Evolutionary conservation across 2,797 vertebrate genomes (phyloP), one percentile per base, ranked within the genome.

Genomic region (Poecilia velifera): DNA sequence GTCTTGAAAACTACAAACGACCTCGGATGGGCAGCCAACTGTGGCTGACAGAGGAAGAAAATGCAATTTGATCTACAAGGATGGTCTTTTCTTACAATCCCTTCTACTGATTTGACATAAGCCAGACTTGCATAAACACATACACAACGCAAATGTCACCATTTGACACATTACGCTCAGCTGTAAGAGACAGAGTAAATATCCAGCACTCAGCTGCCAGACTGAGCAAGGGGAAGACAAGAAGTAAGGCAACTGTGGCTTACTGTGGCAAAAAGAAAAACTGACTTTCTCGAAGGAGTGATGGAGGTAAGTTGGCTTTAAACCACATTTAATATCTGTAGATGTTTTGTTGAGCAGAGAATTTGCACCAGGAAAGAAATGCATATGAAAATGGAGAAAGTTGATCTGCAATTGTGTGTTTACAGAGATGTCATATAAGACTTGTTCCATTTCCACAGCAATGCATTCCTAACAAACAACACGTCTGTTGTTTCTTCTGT

Each of bases 181-280:
- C 80, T 84, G 86, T 81, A 88, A 84, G 78, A 77, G 3, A 12
- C 83, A 88, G 85, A 83, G 83, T 80, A 84, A 77, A 86, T 85
- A 62, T 84, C 43, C 8, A 39, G 59, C 39, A 43, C 75, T 73
- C 75, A 79, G 72, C 59, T 82, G 74, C 39, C 74, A 59, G 49
- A 66, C 77, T 16, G 16, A 66, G 76, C 79, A 78, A 76, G 74
- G 49, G 12, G 57, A 75, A 43, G 80, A 79, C 80, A 84, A 78
- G 82, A 83, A 83, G 80, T 47, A 25, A 53, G 72, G 64, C 9
- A 62, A 62, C 12, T 31, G 55, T n/a, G 55, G n/a, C 55, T 28
- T 31, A n/a, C 9, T 55, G 79, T 51, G 81, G 76, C 64, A 51
- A 53, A 39, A 7, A 74, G 41, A 78, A 53, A 78, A 77, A 25